Evolutionary conservation across 2,797 vertebrate species (phyloP).

Genomic region (Babyrousa celebensis): DNA sequence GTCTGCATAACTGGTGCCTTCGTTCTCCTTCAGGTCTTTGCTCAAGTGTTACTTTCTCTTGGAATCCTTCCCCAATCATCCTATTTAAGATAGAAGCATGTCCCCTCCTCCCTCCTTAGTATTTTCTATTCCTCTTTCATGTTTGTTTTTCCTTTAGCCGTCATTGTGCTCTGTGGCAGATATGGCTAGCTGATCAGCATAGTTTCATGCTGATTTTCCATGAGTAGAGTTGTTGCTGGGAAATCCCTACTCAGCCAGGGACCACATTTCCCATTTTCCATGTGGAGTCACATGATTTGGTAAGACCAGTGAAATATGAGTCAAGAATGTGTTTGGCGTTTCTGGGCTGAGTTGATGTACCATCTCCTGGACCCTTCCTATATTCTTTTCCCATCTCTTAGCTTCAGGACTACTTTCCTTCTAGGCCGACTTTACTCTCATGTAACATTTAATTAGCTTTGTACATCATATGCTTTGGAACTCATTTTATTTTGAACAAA

Average conservation of each 20-base stretch:
- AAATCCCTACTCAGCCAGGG: neutral
- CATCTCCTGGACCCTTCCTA: neutral
- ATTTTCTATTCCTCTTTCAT: neutral
- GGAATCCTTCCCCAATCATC: neutral
- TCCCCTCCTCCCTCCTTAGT: neutral
- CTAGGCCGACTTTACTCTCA: neutral
- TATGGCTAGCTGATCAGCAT: neutral
- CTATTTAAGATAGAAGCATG: neutral
- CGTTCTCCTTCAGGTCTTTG: neutral
- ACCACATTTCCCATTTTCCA: neutral
- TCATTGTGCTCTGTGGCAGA: neutral
- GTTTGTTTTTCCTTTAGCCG: neutral
- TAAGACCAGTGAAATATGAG: neutral
- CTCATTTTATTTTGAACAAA: constrained; percentile 39
- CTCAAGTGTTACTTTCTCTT: neutral
- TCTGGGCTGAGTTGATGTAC: neutral
- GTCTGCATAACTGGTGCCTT: neutral
- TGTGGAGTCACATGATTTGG: neutral
- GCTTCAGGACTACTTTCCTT: constrained; percentile 3
- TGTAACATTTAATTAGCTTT: constrained; percentile 35
- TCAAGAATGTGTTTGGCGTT: neutral
- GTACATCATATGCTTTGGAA: neutral
- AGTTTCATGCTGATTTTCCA: neutral
- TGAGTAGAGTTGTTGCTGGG: neutral
- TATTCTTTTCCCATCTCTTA: neutral